These are phyloP conservation scores for Aix galericulata DNA, from an alignment of 2,113 vertebrate species.

Conservation along the genomic window DNA sequence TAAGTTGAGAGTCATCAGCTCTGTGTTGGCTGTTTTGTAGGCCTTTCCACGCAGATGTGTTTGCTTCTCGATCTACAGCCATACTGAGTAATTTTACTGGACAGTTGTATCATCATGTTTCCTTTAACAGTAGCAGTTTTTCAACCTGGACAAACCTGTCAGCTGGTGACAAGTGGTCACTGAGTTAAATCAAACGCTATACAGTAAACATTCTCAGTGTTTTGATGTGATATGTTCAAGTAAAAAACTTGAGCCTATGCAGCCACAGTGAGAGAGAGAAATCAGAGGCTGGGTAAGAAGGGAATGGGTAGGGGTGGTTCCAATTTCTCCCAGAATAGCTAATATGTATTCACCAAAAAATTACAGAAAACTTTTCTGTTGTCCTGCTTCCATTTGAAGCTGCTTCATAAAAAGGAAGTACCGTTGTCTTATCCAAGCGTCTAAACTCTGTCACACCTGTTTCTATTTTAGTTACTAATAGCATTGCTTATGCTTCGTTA, in stretches of 20 bases:
- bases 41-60: background rate
- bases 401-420: background rate
- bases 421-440: background rate
- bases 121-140: background rate
- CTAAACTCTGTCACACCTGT: background rate
- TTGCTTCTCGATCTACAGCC: background rate
- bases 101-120: background rate
- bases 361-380: background rate
- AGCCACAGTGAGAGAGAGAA: background rate
- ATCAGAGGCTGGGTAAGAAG: background rate
- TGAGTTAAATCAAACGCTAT: background rate
- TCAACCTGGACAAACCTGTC: background rate
- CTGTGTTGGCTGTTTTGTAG: background rate
- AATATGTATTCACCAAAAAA: background rate
- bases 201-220: background rate
- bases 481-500: background rate
- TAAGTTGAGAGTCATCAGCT: background rate
- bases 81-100: background rate
- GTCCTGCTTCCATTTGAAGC: background rate
- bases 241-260: background rate
- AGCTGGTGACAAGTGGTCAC: background rate
- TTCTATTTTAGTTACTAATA: background rate
- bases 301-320: background rate
- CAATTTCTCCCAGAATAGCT: background rate
- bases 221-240: background rate